Conservation (phyloP, 2,888 invertebrate genomes). For the Caenorhabditis sp. region DNA sequence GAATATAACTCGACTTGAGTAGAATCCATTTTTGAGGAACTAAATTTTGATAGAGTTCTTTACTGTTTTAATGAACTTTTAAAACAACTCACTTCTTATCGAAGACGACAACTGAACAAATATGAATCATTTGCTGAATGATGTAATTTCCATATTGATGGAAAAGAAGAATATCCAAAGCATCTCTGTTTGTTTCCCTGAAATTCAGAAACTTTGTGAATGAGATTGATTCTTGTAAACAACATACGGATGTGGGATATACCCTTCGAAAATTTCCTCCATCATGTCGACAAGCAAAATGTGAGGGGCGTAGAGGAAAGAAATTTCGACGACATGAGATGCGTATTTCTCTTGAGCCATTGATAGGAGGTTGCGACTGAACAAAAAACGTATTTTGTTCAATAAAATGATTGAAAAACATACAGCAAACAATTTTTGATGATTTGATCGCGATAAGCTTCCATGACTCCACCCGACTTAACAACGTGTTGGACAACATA, state of each 20-base stretch:
- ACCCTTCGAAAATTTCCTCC: constrained; percentile 62
- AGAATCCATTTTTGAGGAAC: background rate
- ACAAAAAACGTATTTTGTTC: background rate
- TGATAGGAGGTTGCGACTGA: constrained; percentile 51
- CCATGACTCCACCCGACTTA: constrained; percentile 35
- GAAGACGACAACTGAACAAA: constrained; percentile 38
- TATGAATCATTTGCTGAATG: constrained; percentile 61
- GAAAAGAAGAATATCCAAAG: constrained; percentile 62
- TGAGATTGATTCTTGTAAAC: background rate
- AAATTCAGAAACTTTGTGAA: background rate
- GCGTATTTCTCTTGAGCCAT: constrained; percentile 65
- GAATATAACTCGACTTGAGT: constrained; percentile 22
- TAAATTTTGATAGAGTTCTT: background rate
- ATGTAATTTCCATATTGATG: constrained; percentile 68
- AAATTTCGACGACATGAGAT: constrained; percentile 64
- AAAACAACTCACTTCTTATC: constrained; percentile 3
- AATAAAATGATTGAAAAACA: constrained; percentile 6
- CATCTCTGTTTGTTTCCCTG: constrained; percentile 47
- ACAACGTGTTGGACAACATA: constrained; percentile 65
- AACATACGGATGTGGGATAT: constrained; percentile 48
- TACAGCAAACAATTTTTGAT: constrained; percentile 57
- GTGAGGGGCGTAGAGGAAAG: constrained; percentile 47
- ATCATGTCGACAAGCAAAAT: constrained; percentile 49
- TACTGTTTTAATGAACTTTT: background rate
- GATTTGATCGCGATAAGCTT: constrained; percentile 45